Base-by-base conservation (phyloP, 2,888 invertebrate genomes). In the Drosophila nr. fundita region DNA sequence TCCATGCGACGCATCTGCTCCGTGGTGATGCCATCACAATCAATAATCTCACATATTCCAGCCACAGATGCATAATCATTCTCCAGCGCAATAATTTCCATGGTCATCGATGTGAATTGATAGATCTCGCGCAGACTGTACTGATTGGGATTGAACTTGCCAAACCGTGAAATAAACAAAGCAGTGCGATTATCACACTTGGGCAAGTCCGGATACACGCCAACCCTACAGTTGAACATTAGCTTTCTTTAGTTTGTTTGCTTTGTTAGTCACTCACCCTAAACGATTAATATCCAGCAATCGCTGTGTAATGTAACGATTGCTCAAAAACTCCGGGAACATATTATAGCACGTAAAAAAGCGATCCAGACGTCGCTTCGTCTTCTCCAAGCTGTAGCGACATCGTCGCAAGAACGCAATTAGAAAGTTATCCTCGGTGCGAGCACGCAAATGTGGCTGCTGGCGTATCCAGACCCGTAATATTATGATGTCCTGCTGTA, bases 391-490 rank as follows among this genome's bases (percentile, higher is more conserved):
- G 55, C 92, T 91, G 32, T 87, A 91, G n/a, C 87, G 80, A 67
- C 89, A 91, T 5, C 91, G 79, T 0, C 91, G 79, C 7, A 91
- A 68, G 30, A 91, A 90, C 0, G 91, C 86, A 34, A 92, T 87
- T 24, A 91, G 59, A 52, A 91, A 92, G 4, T 91, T 89, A 52
- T 91, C 87, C 52, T 82, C 87, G 24, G 88, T 84, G 21, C 92
- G 92, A 4, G 93, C 92, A 18, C 90, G 92, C 48, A 94, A 83
- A 86, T 94, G 94, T 6, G 93, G 92, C 76, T 94, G 94, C 78
- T 94, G 93, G 3, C 90, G 87, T 55, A 94, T 89, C 94, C 94
- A 94, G 11, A 93, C 92, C 32, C 92, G 91, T 27, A 94, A 91
- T 53, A 93, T 91, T 24, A 92, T 86, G 32, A 94, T 90, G 82